phyloP scores from a whole-genome alignment of 1,140 invertebrate species.

The Paraescarpia echinospica region DNA sequence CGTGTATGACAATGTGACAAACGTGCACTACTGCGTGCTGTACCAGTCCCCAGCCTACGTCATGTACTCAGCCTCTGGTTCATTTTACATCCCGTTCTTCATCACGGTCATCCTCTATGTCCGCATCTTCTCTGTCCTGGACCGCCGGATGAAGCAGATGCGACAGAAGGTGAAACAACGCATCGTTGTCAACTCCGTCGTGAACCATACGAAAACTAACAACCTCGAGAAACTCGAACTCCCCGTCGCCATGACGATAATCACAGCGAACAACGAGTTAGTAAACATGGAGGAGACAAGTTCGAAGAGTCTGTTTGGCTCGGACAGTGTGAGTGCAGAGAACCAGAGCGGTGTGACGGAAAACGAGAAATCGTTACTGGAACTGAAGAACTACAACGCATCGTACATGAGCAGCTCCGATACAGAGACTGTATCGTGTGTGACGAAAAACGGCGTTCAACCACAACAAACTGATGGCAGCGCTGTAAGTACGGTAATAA shows the following conservation, averaged over 20 bases:
- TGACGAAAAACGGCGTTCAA: neutral
- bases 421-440: neutral
- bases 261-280: neutral
- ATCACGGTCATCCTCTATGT: conserved; percentile 97
- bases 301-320: conserved; percentile 20
- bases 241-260: neutral
- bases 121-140: conserved; percentile 80
- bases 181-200: neutral
- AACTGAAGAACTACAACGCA: neutral
- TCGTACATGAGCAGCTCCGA: neutral
- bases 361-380: neutral
- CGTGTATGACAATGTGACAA: conserved; percentile 39
- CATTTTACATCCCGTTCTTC: conserved; percentile 94
- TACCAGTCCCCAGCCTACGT: conserved; percentile 78
- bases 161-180: conserved; percentile 1
- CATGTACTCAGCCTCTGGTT: conserved; percentile 90
- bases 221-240: conserved; percentile 7
- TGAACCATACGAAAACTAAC: neutral
- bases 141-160: conserved; percentile 26
- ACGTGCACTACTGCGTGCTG: conserved; percentile 52
- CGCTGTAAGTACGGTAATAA: no score
- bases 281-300: conserved; percentile 15
- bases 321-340: conserved; percentile 12
- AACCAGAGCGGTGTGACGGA: neutral
- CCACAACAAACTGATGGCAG: neutral